Conservation (phyloP, 2,888 invertebrate species). For the Xylota segnis region DNA sequence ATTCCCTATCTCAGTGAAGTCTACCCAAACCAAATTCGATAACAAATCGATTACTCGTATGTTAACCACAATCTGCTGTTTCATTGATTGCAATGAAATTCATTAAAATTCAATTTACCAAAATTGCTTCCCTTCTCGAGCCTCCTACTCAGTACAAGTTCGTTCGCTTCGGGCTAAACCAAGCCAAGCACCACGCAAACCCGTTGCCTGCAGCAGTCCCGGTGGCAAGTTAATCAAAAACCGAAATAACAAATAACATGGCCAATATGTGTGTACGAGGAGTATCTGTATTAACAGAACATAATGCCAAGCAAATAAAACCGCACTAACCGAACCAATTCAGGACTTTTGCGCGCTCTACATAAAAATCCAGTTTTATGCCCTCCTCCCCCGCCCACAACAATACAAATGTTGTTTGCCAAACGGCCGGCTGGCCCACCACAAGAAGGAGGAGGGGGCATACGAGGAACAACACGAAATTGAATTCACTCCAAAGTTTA, state of each 20-base stretch:
- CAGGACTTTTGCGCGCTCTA: conserved; percentile 67
- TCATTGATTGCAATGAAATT: too few species aligned
- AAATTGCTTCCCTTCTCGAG: not conserved
- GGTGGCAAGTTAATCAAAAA: conserved; percentile 45
- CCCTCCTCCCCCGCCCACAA: too few species aligned
- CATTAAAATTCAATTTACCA: not conserved
- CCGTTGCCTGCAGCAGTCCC: conserved; percentile 27
- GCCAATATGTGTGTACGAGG: conserved; percentile 18
- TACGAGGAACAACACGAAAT: conserved; percentile 43
- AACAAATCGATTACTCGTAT: too few species aligned
- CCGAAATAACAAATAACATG: conserved; percentile 31
- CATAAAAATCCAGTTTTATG: conserved; percentile 68
- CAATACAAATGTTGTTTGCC: conserved; percentile 38
- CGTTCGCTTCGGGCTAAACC: not conserved
- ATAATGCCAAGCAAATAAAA: conserved; percentile 41
- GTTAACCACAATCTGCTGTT: too few species aligned
- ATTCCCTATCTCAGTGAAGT: too few species aligned
- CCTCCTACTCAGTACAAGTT: not conserved
- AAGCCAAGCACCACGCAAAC: conserved; percentile 11
- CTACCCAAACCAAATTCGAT: too few species aligned
- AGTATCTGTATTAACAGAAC: conserved; percentile 44
- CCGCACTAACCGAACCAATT: conserved; percentile 33
- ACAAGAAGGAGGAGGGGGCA: not conserved
- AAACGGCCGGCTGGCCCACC: conserved; percentile 16
- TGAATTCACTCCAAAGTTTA: conserved; percentile 57